phyloP scores from a whole-genome alignment of 2,113 vertebrate species.

The Camelus dromedarius region DNA sequence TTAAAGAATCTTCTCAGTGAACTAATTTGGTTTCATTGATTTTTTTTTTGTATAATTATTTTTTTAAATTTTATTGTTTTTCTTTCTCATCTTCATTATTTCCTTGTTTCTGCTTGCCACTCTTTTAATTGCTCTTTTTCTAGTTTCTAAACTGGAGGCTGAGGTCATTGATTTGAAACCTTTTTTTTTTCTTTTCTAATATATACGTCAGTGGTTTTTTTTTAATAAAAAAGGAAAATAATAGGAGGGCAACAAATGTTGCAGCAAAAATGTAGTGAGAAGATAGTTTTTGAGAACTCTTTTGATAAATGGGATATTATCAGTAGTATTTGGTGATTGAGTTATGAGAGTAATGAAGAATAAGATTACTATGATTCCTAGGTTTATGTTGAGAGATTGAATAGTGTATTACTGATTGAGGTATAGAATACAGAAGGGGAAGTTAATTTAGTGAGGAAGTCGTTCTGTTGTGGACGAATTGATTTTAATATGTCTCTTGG shows the following conservation, averaged over 20 bases:
- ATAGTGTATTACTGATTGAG: background rate
- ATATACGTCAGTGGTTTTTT: background rate
- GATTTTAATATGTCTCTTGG: constrained; percentile 45
- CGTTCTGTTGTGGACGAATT: constrained; percentile 4
- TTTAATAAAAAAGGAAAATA: constrained; percentile 21
- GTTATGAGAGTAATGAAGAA: background rate
- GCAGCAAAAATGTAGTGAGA: background rate
- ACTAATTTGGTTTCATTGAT: background rate
- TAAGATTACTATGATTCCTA: background rate
- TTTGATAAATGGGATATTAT: constrained; percentile 22
- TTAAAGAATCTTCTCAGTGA: background rate
- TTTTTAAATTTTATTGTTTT: background rate
- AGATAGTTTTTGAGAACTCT: background rate
- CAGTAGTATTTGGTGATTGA: constrained; percentile 39
- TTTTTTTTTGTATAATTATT: background rate
- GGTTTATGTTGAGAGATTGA: constrained; percentile 8
- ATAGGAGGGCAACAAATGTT: background rate
- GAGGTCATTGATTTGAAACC: constrained; percentile 12
- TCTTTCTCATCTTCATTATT: background rate
- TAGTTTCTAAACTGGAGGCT: background rate
- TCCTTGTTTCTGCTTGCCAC: background rate
- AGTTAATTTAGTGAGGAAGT: background rate
- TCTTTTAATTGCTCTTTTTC: constrained; percentile 17
- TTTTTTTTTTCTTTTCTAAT: constrained; percentile 23
- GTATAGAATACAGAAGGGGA: background rate